phyloP scores from a whole-genome alignment of 1,140 invertebrate genomes.

The Drosophila arizonae region DNA sequence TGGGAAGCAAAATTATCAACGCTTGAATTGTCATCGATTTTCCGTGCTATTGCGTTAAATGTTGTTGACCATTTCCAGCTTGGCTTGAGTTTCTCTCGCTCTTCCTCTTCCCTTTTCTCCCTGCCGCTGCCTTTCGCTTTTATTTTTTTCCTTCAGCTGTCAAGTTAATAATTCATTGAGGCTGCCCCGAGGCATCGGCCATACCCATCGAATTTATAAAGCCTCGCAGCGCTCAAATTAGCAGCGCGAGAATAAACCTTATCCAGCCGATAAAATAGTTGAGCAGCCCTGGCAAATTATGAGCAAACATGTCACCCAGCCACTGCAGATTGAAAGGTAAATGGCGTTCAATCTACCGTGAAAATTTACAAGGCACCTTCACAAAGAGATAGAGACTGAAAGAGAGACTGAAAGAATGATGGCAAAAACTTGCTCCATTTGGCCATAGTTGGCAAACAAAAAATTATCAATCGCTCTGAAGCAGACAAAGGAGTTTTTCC shows the following conservation, averaged over 20 bases:
- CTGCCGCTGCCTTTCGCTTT: constrained; percentile 2
- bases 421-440: constrained; percentile 26
- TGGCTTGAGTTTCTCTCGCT: constrained; percentile 1
- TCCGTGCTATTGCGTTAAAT: constrained; percentile 80
- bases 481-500: constrained; percentile 52
- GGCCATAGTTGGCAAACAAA: constrained; percentile 19
- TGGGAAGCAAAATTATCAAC: constrained; percentile 74
- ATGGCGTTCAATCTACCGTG: constrained; percentile 68
- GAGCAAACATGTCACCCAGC: constrained; percentile 48
- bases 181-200: constrained; percentile 35
- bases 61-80: constrained; percentile 55
- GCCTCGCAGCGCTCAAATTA: constrained; percentile 66
- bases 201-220: constrained; percentile 70
- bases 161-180: constrained; percentile 76
- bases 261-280: constrained; percentile 39
- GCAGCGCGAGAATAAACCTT: constrained; percentile 34
- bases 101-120: neutral
- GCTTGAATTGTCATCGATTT: constrained; percentile 81
- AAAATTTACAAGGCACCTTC: constrained; percentile 57
- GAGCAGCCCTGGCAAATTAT: constrained; percentile 31
- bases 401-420: constrained; percentile 18
- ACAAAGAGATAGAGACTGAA: constrained; percentile 1
- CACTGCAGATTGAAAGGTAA: constrained; percentile 58
- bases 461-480: constrained; percentile 11
- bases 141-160: constrained; percentile 21